phyloP scores from a whole-genome alignment of 2,113 vertebrate species.

The Clarias macrocephalus region DNA sequence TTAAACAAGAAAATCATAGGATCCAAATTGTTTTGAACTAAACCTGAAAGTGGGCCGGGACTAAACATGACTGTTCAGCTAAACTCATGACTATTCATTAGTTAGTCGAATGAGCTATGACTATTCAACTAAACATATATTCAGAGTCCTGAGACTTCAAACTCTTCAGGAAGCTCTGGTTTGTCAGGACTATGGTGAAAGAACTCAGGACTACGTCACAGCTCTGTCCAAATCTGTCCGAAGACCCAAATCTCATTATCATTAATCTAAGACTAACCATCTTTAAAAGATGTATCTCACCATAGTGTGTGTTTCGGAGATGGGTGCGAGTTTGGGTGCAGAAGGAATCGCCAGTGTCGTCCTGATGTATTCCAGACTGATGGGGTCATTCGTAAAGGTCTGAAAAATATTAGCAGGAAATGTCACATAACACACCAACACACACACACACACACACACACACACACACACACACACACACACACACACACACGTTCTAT shows the following conservation, averaged over 20 bases:
- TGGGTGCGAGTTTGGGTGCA: constrained; percentile 57
- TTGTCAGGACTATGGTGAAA: too few relatives aligned
- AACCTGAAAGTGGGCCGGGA: not conserved
- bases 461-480: constrained; percentile 13
- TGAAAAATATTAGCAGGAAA: not conserved
- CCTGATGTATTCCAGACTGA: constrained; percentile 59
- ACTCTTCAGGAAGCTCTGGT: not conserved
- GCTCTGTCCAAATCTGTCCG: not conserved
- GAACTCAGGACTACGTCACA: not conserved
- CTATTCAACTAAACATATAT: not conserved
- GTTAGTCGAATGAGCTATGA: too few relatives aligned
- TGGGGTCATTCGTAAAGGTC: constrained; percentile 28
- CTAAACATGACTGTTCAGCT: not conserved
- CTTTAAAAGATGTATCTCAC: constrained; percentile 55
- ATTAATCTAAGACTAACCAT: not conserved
- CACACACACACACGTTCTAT: not conserved
- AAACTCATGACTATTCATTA: too few relatives aligned
- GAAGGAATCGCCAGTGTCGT: constrained; percentile 54
- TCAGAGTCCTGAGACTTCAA: not conserved
- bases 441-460: too few relatives aligned
- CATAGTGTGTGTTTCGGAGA: constrained; percentile 48
- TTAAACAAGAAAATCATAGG: not conserved
- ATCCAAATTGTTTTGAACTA: not conserved
- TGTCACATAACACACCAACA: not conserved
- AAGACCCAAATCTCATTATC: not conserved